phyloP scores from a whole-genome alignment of 2,888 invertebrate genomes.

The Drosophila atripex region DNA sequence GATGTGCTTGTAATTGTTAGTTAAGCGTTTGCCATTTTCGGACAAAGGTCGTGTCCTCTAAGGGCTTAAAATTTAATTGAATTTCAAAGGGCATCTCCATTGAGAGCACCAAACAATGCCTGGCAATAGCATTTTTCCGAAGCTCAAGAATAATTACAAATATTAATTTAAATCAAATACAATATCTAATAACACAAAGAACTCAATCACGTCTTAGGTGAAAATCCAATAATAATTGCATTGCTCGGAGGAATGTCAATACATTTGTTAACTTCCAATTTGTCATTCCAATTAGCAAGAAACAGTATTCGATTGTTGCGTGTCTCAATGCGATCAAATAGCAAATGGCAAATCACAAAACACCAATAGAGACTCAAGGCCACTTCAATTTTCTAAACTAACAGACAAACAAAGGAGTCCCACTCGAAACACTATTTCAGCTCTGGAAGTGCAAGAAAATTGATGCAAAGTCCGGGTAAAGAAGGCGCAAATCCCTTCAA shows the following conservation, averaged over 20 bases:
- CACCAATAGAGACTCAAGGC: constrained; percentile 8
- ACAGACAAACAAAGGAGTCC: constrained; percentile 19
- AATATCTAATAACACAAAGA: constrained; percentile 18
- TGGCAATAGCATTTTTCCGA: constrained; percentile 17
- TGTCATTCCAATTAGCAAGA: constrained; percentile 43
- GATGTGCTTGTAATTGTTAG: constrained; percentile 31
- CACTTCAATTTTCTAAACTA: constrained; percentile 23
- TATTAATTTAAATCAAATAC: constrained; percentile 24
- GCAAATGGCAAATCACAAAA: constrained; percentile 5
- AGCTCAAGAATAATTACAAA: constrained; percentile 45
- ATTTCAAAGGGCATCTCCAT: constrained; percentile 39
- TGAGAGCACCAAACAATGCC: constrained; percentile 18
- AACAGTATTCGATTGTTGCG: constrained; percentile 9
- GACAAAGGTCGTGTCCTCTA: constrained; percentile 21
- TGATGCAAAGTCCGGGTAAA: constrained; percentile 23
- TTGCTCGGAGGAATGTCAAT: constrained; percentile 14
- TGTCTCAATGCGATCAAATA: constrained; percentile 19
- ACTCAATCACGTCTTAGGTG: constrained; percentile 36
- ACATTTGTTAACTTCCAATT: constrained; percentile 36
- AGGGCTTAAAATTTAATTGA: constrained; percentile 60
- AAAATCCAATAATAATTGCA: constrained; percentile 64
- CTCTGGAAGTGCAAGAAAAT: constrained; percentile 27
- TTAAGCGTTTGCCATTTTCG: constrained; percentile 27
- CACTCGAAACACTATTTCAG: constrained; percentile 9
- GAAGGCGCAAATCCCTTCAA: constrained; percentile 26